A percentile compares a stretch with the other conserved stretches of the same genome.
Conservation (phyloP, 2,888 invertebrate species). For the Drosophila nigricruria region DNA sequence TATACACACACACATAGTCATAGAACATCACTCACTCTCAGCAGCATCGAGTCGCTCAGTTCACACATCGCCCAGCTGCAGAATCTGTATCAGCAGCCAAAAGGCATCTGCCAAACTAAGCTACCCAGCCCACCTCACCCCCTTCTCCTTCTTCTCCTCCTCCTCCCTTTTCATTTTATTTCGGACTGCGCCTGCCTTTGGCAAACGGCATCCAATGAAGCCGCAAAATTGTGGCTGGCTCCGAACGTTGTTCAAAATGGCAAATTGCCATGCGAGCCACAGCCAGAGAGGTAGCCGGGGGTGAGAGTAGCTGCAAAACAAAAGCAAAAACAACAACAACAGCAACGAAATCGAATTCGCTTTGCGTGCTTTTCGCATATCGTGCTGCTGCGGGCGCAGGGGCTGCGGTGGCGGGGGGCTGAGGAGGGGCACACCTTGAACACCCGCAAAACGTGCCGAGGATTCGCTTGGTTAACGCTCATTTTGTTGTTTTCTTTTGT, state of each 20-base stretch:
- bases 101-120: conserved; percentile 36
- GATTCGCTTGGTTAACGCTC: conserved; percentile 81
- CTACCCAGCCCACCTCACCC: neutral
- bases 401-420: neutral
- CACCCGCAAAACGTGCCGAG: conserved; percentile 75
- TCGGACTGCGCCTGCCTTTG: conserved; percentile 51
- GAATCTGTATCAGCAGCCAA: conserved; percentile 44
- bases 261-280: conserved; percentile 80
- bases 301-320: conserved; percentile 10
- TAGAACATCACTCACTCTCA: conserved; percentile 33
- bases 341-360: conserved; percentile 69
- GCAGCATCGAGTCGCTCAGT: conserved; percentile 16
- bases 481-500: conserved; percentile 65
- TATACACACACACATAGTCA: conserved; percentile 6
- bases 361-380: conserved; percentile 76
- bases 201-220: conserved; percentile 74
- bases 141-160: neutral
- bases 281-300: conserved; percentile 6
- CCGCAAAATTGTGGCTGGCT: conserved; percentile 73
- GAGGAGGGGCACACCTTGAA: conserved; percentile 51
- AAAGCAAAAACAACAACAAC: conserved; percentile 33
- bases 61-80: conserved; percentile 41
- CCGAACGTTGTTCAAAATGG: conserved; percentile 78
- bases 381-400: conserved; percentile 20
- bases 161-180: neutral